Evolutionary conservation across 2,797 vertebrate genomes (phyloP).

Genomic region (Trichosurus vulpecula): DNA sequence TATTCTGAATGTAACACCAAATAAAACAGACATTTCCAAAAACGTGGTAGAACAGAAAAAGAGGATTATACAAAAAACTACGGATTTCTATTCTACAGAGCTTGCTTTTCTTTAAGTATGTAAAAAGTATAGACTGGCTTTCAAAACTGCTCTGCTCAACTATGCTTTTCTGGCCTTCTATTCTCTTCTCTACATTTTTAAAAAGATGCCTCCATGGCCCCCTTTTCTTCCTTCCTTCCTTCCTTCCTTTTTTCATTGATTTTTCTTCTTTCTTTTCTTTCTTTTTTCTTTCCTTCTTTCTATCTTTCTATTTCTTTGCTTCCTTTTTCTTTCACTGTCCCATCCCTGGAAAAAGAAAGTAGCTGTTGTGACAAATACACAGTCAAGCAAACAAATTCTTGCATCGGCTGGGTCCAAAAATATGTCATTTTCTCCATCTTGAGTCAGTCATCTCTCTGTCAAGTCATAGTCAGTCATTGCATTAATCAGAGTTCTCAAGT

Average conservation of each 20-base stretch:
- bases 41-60: background rate
- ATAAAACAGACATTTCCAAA: background rate
- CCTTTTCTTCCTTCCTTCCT: background rate
- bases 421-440: background rate
- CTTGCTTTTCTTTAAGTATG: background rate
- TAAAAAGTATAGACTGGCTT: background rate
- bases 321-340: background rate
- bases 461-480: background rate
- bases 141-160: background rate
- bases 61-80: background rate
- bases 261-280: background rate
- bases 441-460: background rate
- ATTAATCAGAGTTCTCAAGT: background rate
- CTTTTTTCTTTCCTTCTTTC: background rate
- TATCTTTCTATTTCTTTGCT: background rate
- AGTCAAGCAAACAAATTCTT: background rate
- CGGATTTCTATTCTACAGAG: background rate
- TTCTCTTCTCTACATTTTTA: background rate
- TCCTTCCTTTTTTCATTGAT: background rate
- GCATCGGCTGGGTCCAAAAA: background rate
- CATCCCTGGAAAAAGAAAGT: background rate
- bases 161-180: background rate
- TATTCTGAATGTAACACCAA: background rate
- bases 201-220: background rate
- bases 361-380: background rate